Conservation (phyloP, 2,888 invertebrate genomes). For the Aricia artaxerxes region DNA sequence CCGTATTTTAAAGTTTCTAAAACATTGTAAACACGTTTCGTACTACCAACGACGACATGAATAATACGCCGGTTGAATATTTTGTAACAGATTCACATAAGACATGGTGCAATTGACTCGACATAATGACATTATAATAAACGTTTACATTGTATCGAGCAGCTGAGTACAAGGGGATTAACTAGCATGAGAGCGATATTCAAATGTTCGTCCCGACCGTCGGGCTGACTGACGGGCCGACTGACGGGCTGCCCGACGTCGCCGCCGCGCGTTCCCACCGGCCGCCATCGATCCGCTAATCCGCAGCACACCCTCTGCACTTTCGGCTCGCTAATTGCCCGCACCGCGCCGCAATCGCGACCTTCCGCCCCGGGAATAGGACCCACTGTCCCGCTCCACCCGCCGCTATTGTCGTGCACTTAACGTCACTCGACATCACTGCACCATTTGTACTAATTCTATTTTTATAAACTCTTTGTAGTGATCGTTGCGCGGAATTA, state of each 20-base stretch:
- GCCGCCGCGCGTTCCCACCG: conserved; percentile 35
- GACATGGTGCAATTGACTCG: conserved; percentile 6
- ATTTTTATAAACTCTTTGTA: conserved; percentile 63
- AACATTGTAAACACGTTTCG: neutral
- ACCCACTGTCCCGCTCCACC: neutral
- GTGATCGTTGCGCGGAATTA: conserved; percentile 51
- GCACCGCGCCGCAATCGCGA: neutral
- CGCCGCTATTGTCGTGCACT: conserved; percentile 61
- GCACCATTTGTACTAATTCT: conserved; percentile 69
- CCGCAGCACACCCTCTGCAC: conserved; percentile 47
- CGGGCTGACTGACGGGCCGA: neutral
- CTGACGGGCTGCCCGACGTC: neutral
- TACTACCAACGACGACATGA: neutral
- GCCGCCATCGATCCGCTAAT: conserved; percentile 59
- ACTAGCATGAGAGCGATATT: conserved; percentile 10
- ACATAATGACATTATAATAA: conserved; percentile 1
- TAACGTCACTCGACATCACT: conserved; percentile 62
- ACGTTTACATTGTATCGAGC: conserved; percentile 1
- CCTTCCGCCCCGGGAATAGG: neutral
- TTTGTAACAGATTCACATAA: conserved; percentile 5
- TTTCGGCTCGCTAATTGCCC: conserved; percentile 45
- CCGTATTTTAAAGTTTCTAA: neutral
- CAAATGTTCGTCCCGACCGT: neutral
- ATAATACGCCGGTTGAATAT: neutral
- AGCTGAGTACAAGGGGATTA: conserved; percentile 15